Percentiles rank a stretch among this genome's conserved stretches.
These are phyloP conservation scores for Phengaris alcon DNA, from an alignment of 2,888 invertebrate species.

Conservation along the genomic window DNA sequence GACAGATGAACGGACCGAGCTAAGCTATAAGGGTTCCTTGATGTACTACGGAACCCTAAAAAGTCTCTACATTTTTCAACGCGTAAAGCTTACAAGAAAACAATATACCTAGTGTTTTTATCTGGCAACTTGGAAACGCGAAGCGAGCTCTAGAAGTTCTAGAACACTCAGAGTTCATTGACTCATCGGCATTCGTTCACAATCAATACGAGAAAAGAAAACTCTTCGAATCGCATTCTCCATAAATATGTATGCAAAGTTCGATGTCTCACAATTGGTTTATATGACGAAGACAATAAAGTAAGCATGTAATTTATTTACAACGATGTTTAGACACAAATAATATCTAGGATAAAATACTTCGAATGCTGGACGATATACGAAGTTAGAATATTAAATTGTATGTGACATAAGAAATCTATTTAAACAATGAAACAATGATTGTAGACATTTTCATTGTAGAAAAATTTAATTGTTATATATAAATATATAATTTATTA, in stretches of 20 bases:
- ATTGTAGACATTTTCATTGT: too few relatives aligned
- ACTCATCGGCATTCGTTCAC: slow-evolving; percentile 7
- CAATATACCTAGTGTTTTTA: background rate
- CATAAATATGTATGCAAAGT: slow-evolving; percentile 5
- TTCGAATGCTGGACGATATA: too few relatives aligned
- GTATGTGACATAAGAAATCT: too few relatives aligned
- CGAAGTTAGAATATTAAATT: too few relatives aligned
- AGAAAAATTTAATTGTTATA: too few relatives aligned
- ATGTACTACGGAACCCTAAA: background rate
- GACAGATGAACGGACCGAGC: too few relatives aligned
- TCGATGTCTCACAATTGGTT: background rate
- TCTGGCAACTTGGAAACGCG: background rate
- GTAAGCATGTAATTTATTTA: too few relatives aligned
- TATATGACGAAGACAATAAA: background rate
- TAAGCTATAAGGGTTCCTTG: too few relatives aligned
- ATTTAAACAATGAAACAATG: too few relatives aligned
- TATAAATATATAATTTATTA: too few relatives aligned
- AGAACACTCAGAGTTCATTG: slow-evolving; percentile 21
- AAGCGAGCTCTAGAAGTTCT: slow-evolving; percentile 8
- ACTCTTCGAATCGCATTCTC: background rate
- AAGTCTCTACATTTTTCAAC: background rate
- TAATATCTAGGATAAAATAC: too few relatives aligned
- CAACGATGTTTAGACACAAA: too few relatives aligned
- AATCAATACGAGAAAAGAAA: slow-evolving; percentile 24
- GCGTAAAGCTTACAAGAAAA: background rate